phyloP scores from a whole-genome alignment of 2,113 vertebrate genomes.

The Cinclus mexicanus region DNA sequence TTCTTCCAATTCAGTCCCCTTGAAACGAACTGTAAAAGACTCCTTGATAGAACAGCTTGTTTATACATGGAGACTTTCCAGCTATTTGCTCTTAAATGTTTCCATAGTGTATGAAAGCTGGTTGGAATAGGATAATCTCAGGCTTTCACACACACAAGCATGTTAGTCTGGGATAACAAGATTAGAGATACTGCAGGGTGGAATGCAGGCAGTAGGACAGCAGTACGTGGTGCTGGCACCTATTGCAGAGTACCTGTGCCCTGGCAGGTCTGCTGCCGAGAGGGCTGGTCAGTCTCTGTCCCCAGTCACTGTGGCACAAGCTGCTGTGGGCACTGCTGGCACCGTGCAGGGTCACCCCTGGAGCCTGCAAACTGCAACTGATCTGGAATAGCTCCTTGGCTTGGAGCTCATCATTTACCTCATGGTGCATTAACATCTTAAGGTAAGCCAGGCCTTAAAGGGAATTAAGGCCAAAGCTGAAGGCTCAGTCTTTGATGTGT shows the following conservation, averaged over 20 bases:
- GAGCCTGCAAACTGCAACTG: background rate
- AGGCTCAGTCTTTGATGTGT: background rate
- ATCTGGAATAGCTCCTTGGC: background rate
- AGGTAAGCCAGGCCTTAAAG: background rate
- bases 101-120: background rate
- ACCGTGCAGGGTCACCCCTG: fast-evolving
- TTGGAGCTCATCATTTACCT: background rate
- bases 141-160: conserved; percentile 26
- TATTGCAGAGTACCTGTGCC: background rate
- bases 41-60: conserved; percentile 17
- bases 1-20: background rate
- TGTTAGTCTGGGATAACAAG: conserved; percentile 34
- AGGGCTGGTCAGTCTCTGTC: background rate
- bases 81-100: conserved; percentile 32
- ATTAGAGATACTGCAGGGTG: background rate
- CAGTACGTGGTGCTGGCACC: fast-evolving
- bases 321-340: background rate
- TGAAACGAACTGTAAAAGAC: background rate
- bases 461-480: background rate
- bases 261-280: background rate
- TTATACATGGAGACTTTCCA: background rate
- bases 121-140: conserved; percentile 38
- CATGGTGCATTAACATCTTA: background rate
- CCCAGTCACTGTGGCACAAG: background rate
- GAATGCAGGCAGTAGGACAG: background rate